Evolutionary conservation across 2,888 invertebrate genomes (phyloP).

Genomic region (Biston betularia): DNA sequence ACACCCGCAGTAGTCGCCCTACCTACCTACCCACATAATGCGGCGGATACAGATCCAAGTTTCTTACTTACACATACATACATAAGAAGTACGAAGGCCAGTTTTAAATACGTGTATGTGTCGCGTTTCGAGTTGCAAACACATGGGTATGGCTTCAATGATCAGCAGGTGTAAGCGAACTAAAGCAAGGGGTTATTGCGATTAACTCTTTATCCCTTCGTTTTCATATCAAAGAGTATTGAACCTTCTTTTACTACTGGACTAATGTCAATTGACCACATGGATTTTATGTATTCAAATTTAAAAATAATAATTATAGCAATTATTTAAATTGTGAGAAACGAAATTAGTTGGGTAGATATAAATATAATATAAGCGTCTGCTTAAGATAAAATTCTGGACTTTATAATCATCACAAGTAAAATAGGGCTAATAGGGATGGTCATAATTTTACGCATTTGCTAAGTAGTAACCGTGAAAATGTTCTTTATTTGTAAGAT

Average conservation of each 20-base stretch:
- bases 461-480: not conserved
- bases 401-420: not conserved
- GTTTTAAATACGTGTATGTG: constrained; percentile 78
- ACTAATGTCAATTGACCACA: constrained; percentile 54
- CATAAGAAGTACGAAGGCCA: constrained; percentile 76
- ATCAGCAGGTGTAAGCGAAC: constrained; percentile 86
- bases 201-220: constrained; percentile 86
- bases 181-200: constrained; percentile 85
- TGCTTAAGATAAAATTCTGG: too few species aligned
- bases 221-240: constrained; percentile 86
- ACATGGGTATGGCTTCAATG: constrained; percentile 82
- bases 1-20: constrained; percentile 82
- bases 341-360: not conserved
- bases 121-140: constrained; percentile 73
- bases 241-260: constrained; percentile 83
- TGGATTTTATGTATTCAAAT: not conserved
- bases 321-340: not conserved
- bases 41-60: constrained; percentile 85
- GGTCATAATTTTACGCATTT: not conserved
- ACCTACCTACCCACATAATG: constrained; percentile 82
- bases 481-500: constrained; percentile 2
- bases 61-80: constrained; percentile 81
- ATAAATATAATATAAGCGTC: too few species aligned
- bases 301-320: too few species aligned
- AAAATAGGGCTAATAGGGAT: not conserved